A percentile compares a stretch with the other conserved stretches of the same genome.
Conservation (phyloP, 2,797 vertebrate species). For the Falco naumanni region DNA sequence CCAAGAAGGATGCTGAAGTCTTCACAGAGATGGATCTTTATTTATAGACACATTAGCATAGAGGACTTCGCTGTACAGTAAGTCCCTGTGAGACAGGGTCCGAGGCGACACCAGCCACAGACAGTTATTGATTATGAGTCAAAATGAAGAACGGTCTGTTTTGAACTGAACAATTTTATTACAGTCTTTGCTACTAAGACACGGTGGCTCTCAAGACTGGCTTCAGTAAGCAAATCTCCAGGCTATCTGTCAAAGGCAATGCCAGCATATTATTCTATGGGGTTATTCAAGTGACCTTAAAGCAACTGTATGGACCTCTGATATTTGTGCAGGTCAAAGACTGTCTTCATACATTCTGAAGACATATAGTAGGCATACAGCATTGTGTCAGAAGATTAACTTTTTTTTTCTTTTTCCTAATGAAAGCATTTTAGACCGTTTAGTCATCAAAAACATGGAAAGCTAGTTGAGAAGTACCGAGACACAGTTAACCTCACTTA, state of each 20-base stretch:
- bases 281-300: conserved; percentile 52
- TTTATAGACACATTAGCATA: conserved; percentile 49
- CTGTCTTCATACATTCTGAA: conserved; percentile 41
- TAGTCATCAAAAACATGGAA: not conserved
- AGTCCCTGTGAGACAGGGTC: not conserved
- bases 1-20: not conserved
- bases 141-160: conserved; percentile 61
- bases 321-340: conserved; percentile 55
- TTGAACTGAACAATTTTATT: conserved; percentile 65
- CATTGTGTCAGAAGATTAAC: not conserved
- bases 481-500: not conserved
- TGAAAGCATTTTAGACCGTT: not conserved
- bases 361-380: not conserved
- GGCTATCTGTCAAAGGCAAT: conserved; percentile 50
- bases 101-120: not conserved
- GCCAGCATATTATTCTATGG: conserved; percentile 8
- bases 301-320: conserved; percentile 38
- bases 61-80: conserved; percentile 8
- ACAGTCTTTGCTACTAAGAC: conserved; percentile 38
- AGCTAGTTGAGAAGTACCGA: not conserved
- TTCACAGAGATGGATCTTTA: conserved; percentile 8
- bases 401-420: not conserved
- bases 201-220: conserved; percentile 21
- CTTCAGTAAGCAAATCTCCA: conserved; percentile 50
- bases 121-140: conserved; percentile 62